phyloP scores from a whole-genome alignment of 2,113 vertebrate species.

The Hirundichthys speculiger region DNA sequence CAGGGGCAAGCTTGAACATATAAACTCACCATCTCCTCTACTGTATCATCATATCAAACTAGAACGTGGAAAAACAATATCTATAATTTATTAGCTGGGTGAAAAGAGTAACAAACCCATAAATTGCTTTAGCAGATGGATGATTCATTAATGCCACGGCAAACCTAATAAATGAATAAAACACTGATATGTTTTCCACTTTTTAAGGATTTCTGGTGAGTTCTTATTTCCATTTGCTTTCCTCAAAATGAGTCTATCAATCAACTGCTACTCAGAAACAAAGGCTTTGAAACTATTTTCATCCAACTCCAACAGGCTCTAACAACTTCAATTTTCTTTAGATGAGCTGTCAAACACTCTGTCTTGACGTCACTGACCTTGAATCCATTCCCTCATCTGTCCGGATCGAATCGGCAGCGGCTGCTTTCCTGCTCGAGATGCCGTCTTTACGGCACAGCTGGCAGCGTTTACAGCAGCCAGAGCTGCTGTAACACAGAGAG shows the following conservation, averaged over 20 bases:
- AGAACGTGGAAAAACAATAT: conserved; percentile 1
- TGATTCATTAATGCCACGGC: background rate
- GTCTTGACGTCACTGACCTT: conserved; percentile 47
- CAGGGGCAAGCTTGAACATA: background rate
- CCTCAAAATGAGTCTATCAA: background rate
- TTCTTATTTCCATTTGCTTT: conserved; percentile 8
- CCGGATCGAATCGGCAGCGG: conserved; percentile 19
- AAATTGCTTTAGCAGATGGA: background rate
- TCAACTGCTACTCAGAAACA: conserved; percentile 7
- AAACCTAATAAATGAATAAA: conserved; percentile 5
- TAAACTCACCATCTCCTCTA: conserved; percentile 1
- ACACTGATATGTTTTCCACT: background rate
- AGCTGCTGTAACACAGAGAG: conserved; percentile 8
- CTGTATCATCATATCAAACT: background rate
- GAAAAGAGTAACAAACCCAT: conserved; percentile 1
- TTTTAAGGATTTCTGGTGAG: background rate
- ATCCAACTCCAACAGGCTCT: conserved; percentile 10
- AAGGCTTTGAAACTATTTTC: conserved; percentile 7
- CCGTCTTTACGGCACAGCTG: conserved; percentile 57
- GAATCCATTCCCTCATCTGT: conserved; percentile 54
- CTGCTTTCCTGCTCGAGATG: conserved; percentile 25
- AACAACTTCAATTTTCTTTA: background rate
- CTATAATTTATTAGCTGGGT: background rate
- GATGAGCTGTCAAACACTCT: conserved; percentile 20
- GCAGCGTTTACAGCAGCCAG: conserved; percentile 43